Evolutionary conservation across 2,797 vertebrate genomes (phyloP).

Genomic region (Propithecus perrieri): DNA sequence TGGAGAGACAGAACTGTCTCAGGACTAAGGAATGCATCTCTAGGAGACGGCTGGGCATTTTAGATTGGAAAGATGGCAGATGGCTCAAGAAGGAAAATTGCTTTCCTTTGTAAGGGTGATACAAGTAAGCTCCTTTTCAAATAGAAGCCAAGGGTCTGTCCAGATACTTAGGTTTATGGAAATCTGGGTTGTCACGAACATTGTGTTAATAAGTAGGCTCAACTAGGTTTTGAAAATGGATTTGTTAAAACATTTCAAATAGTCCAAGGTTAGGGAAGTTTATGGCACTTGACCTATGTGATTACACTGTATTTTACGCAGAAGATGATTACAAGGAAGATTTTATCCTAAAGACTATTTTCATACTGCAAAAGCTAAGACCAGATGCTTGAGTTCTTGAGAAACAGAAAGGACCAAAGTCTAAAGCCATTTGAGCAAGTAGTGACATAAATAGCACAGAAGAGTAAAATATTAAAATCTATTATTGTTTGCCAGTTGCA

Average conservation of each 20-base stretch:
- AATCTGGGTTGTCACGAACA: neutral
- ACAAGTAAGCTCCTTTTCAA: neutral
- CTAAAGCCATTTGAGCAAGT: neutral
- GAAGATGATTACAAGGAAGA: conserved; percentile 9
- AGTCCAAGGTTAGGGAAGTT: neutral
- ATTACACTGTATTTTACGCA: neutral
- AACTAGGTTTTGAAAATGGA: neutral
- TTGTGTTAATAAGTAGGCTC: neutral
- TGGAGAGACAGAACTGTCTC: neutral
- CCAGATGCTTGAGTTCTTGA: neutral
- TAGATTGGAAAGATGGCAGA: neutral
- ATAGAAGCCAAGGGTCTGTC: neutral
- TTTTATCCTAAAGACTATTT: neutral
- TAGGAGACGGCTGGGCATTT: neutral
- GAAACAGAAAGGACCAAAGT: neutral
- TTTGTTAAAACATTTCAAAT: neutral
- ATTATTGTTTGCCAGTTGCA: neutral
- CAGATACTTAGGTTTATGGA: neutral
- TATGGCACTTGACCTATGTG: neutral
- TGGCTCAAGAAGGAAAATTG: neutral
- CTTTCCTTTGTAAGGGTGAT: neutral
- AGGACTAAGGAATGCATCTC: neutral
- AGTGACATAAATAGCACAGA: neutral
- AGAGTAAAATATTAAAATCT: neutral
- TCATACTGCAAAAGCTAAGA: neutral